phyloP scores from a whole-genome alignment of 64 coral and sea anemone genomes.

The Montipora sp. region DNA sequence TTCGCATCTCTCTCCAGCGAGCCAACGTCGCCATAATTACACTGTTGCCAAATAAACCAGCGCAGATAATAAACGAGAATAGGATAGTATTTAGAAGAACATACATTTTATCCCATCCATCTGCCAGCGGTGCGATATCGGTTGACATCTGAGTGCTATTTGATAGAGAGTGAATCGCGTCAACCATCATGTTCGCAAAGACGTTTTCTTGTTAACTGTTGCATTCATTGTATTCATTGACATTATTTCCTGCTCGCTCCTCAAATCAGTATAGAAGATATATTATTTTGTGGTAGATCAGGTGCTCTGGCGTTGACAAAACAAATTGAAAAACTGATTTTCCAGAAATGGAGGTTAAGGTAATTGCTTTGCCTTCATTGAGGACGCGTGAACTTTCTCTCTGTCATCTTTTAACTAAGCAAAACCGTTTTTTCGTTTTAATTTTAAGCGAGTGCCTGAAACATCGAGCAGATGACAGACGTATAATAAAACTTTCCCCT shows the following conservation, averaged over 20 bases:
- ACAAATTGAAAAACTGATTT: constrained; percentile 3
- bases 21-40: constrained; percentile 74
- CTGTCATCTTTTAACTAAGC: no score
- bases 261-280: no score
- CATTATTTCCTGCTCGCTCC: no score
- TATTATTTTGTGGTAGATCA: neutral
- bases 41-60: constrained; percentile 61
- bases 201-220: no score
- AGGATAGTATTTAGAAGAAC: constrained; percentile 14
- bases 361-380: constrained; percentile 20
- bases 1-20: constrained; percentile 69
- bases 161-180: neutral
- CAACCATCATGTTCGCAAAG: neutral
- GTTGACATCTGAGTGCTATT: neutral
- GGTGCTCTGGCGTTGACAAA: neutral
- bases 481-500: no score
- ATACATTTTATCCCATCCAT: neutral
- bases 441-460: no score
- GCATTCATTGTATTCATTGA: no score
- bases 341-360: neutral
- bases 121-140: no score
- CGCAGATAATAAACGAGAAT: constrained; percentile 61
- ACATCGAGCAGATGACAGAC: no score
- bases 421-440: no score
- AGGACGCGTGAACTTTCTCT: neutral